phyloP scores from a whole-genome alignment of 2,888 invertebrate genomes.

The Nemotelus nigrinus region DNA sequence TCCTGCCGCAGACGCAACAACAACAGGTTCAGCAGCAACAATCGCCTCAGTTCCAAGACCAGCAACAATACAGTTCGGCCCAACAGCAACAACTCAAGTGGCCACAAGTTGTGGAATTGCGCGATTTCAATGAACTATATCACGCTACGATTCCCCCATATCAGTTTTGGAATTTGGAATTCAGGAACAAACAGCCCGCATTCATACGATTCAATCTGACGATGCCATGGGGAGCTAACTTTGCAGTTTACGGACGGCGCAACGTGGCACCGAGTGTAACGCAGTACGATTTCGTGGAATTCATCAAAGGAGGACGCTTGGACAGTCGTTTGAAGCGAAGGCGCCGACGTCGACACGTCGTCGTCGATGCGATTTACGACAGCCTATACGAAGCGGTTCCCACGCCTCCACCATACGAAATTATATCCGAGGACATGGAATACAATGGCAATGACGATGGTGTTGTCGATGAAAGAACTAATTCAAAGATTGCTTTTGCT shows the following conservation, averaged over 20 bases:
- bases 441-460: constrained; percentile 57
- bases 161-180: constrained; percentile 94
- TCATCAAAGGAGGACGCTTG: constrained; percentile 86
- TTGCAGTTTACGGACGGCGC: constrained; percentile 94
- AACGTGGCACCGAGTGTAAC: constrained; percentile 97
- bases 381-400: constrained; percentile 44
- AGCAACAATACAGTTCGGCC: constrained; percentile 65
- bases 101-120: constrained; percentile 81
- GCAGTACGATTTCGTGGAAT: constrained; percentile 96
- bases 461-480: constrained; percentile 55
- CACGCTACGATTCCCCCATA: constrained; percentile 88
- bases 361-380: constrained; percentile 48
- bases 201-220: constrained; percentile 90
- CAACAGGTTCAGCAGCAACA: constrained; percentile 58
- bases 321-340: constrained; percentile 78
- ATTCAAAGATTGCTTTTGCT: constrained; percentile 3
- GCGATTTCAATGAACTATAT: constrained; percentile 85
- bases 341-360: constrained; percentile 54
- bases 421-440: constrained; percentile 50
- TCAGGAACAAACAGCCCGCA: constrained; percentile 89
- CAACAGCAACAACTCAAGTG: constrained; percentile 79
- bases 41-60: constrained; percentile 65
- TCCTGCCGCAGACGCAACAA: constrained; percentile 63
- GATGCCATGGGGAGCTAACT: constrained; percentile 91
- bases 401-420: constrained; percentile 41